Evolutionary conservation across 2,797 vertebrate genomes (phyloP).

Genomic region (Macropus fuliginosus): DNA sequence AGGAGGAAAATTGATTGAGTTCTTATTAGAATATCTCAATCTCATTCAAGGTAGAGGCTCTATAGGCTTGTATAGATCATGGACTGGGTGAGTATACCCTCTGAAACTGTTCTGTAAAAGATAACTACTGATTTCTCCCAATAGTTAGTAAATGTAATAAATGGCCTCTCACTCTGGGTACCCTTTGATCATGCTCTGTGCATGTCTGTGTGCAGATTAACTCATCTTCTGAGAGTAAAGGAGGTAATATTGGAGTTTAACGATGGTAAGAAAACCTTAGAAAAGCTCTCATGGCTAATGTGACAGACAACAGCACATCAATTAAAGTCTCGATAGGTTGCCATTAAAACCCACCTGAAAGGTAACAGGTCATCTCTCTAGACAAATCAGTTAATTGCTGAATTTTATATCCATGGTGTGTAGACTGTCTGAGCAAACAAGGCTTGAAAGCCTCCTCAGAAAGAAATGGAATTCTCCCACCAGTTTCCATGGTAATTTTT

Average conservation of each 20-base stretch:
- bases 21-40: background rate
- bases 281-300: background rate
- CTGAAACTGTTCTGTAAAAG: background rate
- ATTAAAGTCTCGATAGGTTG: background rate
- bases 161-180: background rate
- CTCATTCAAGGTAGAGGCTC: slow-evolving; percentile 21
- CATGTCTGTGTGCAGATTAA: background rate
- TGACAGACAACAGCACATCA: background rate
- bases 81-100: background rate
- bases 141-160: background rate
- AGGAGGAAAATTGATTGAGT: slow-evolving; percentile 12
- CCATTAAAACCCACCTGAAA: background rate
- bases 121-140: background rate
- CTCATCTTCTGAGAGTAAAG: background rate
- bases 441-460: background rate
- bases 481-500: slow-evolving; percentile 21
- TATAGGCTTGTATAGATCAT: background rate
- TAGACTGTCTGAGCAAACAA: background rate
- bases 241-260: background rate
- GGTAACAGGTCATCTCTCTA: background rate
- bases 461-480: slow-evolving; percentile 22
- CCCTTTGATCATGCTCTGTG: background rate
- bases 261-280: background rate
- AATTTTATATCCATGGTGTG: background rate
- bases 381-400: background rate